Evolutionary conservation across 2,888 invertebrate species (phyloP).

Genomic region (Clanis bilineata): DNA sequence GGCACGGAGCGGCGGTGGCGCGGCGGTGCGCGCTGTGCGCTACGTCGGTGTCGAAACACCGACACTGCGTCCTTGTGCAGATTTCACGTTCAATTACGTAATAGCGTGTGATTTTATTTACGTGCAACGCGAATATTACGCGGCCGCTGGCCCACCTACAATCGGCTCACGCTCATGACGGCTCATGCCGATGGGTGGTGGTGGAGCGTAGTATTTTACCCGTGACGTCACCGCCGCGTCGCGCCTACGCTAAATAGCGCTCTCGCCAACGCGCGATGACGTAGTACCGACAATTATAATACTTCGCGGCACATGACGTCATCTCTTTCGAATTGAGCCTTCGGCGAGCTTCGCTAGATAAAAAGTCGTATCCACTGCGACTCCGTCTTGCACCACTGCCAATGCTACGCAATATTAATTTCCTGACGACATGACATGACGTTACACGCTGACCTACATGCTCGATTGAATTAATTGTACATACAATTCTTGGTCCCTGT

Average conservation of each 20-base stretch:
- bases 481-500: conserved; percentile 21
- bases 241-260: conserved; percentile 59
- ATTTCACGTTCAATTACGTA: conserved; percentile 77
- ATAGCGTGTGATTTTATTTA: conserved; percentile 60
- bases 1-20: not conserved
- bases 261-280: conserved; percentile 63
- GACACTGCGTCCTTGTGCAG: conserved; percentile 67
- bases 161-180: conserved; percentile 35
- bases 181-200: conserved; percentile 39
- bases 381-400: conserved; percentile 49
- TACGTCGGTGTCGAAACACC: conserved; percentile 58
- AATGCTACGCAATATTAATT: conserved; percentile 53
- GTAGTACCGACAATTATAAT: conserved; percentile 56
- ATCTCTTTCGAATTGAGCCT: conserved; percentile 44
- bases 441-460: conserved; percentile 52
- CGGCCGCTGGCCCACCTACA: conserved; percentile 44
- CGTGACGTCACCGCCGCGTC: conserved; percentile 72
- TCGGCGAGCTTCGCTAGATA: conserved; percentile 24
- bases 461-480: conserved; percentile 46
- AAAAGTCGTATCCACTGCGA: conserved; percentile 42
- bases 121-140: conserved; percentile 51
- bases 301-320: conserved; percentile 54
- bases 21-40: not conserved
- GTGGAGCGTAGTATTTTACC: conserved; percentile 55
- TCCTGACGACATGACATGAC: conserved; percentile 44